Evolutionary conservation across 1,140 invertebrate genomes (phyloP), one percentile per base, ranked within the genome.

Genomic region (Trichomalopsis sarcophagae): DNA sequence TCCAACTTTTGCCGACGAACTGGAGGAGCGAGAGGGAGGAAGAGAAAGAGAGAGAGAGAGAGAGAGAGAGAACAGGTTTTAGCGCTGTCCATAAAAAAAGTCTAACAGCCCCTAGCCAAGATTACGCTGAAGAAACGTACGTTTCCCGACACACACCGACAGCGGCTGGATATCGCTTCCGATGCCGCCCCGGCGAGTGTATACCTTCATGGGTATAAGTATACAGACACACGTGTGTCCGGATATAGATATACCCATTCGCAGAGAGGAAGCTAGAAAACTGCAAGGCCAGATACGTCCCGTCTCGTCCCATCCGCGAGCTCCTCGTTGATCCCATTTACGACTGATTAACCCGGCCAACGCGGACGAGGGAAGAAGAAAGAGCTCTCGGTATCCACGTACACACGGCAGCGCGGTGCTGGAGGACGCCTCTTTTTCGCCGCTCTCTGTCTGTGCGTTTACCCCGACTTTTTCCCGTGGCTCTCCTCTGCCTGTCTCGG

Each of bases 61-160:
- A 40, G 47, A 17, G 23, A 27, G 44, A 36, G 40, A n/a, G 75
- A 74, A 77, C 77, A 86, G 86, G 87, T 86, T 89, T 89, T 89
- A 89, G 87, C 82, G 86, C 82, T 82, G 81, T 50, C 87, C 87
- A 88, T 87, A 89, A 89, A 89, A 89, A 87, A 86, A 86, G 79
- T 87, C 87, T 87, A 88, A 89, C 88, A 88, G 87, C 87, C 87
- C 80, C 68, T 62, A 55, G 87, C 87, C 84, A 87, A 90, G 90
- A 91, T 91, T 90, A 91, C 88, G 86, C 86, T 85, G 82, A 87
- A 44, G 40, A 50, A 88, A 86, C 84, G 86, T 90, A 88, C 83
- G 86, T 80, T 86, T 80, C 80, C 83, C 81, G 17, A 30, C 36
- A 9, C 36, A 9, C n/a, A 44, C 40, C 40, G 40, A 0, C 55